phyloP scores from a whole-genome alignment of 35 echinoderm and acorn worm species.

The Anneissia japonica region DNA sequence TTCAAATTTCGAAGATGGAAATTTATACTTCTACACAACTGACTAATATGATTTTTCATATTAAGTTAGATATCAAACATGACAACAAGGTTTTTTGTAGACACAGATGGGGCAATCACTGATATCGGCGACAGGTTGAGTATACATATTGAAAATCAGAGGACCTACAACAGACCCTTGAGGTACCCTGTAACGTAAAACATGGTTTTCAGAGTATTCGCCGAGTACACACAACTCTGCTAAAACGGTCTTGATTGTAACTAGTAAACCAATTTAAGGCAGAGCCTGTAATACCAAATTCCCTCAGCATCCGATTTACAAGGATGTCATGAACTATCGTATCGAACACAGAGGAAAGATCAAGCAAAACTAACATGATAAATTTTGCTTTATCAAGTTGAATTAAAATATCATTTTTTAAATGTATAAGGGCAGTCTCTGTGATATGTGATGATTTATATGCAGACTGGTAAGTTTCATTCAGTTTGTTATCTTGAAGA shows the following conservation, averaged over 20 bases:
- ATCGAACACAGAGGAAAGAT: conserved; percentile 8
- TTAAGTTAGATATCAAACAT: background rate
- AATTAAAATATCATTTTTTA: conserved; percentile 21
- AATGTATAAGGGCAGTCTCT: conserved; percentile 15
- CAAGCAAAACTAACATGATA: background rate
- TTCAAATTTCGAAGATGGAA: no score
- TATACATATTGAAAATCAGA: background rate
- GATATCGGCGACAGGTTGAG: background rate
- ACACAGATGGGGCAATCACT: background rate
- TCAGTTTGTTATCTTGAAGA: no score
- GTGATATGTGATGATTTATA: conserved; percentile 2
- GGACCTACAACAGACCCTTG: conserved; percentile 1
- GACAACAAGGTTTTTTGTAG: background rate
- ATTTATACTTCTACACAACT: no score
- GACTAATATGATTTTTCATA: background rate
- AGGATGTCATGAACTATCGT: conserved; percentile 4
- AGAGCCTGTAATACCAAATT: conserved; percentile 17
- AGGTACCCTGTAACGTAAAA: conserved; percentile 6
- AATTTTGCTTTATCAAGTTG: background rate
- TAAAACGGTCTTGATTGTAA: conserved; percentile 2
- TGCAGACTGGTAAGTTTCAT: no score
- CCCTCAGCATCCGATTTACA: background rate
- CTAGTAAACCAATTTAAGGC: conserved; percentile 14
- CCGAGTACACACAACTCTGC: background rate
- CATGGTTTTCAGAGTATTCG: background rate